A percentile compares a stretch with the other conserved stretches of the same genome.
Evolutionary conservation across 2,888 invertebrate species (phyloP).

Genomic region (Galerucella calmariensis): DNA sequence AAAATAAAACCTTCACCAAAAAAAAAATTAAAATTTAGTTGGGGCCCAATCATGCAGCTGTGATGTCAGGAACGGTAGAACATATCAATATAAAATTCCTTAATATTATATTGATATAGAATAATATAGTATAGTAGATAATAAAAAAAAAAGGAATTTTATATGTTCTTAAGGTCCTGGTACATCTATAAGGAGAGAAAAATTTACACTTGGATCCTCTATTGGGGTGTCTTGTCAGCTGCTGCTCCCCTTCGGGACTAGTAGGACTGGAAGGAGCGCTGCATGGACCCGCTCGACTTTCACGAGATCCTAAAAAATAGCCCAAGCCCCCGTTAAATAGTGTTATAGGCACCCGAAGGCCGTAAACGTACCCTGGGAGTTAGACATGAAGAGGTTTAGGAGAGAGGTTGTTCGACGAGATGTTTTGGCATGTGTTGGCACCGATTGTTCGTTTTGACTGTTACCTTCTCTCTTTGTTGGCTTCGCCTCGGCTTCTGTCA

Average conservation of each 20-base stretch:
- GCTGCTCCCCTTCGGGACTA: slow-evolving; percentile 70
- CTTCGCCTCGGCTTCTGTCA: slow-evolving; percentile 62
- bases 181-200: slow-evolving; percentile 43
- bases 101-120: too few relatives aligned
- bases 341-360: slow-evolving; percentile 46
- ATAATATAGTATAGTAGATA: neutral
- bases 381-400: slow-evolving; percentile 94
- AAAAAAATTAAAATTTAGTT: slow-evolving; percentile 31
- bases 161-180: slow-evolving; percentile 37
- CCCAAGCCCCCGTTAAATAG: slow-evolving; percentile 72
- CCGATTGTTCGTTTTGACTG: slow-evolving; percentile 64
- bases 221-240: slow-evolving; percentile 80
- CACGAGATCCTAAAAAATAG: slow-evolving; percentile 71
- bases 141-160: slow-evolving; percentile 39
- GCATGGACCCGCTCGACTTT: slow-evolving; percentile 64
- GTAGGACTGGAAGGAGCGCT: slow-evolving; percentile 79
- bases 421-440: slow-evolving; percentile 75
- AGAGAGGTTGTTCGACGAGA: slow-evolving; percentile 94
- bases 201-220: slow-evolving; percentile 84
- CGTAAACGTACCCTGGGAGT: slow-evolving; percentile 84
- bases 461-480: slow-evolving; percentile 77
- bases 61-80: slow-evolving; percentile 33
- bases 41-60: slow-evolving; percentile 46
- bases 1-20: slow-evolving; percentile 40
- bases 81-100: slow-evolving; percentile 42